Evolutionary conservation across 2,113 vertebrate species (phyloP), one percentile per base, ranked within the genome.

Genomic region (Psilopsiagon aurifrons): DNA sequence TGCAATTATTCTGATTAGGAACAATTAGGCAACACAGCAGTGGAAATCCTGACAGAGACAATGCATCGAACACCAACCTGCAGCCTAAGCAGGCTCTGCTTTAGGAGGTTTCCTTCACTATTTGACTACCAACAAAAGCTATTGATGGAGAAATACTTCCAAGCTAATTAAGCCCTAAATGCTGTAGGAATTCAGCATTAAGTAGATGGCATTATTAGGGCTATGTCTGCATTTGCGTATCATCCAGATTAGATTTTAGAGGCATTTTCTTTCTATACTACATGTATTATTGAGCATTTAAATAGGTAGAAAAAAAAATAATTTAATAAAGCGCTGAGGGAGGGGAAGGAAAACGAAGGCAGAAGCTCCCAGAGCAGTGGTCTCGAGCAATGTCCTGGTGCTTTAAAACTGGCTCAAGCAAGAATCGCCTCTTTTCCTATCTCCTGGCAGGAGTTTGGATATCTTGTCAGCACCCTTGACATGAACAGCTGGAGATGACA

Each of bases 401-500:
- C 75, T 93, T 95, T 96, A 88, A 92, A 90, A 90, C 35, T 88
- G 81, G 86, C 71, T 90, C 29, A 78, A 88, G 66, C 49, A 79
- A 37, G 49, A 94, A 86, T 94, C 4, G 59, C 81, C 91, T 89
- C 73, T 95, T 86, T n/a, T 55, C 93, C 74, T 62, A 76, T 90
- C 85, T 91, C 88, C 90, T 69, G 94, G 97, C 92, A 97, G 90
- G 78, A 93, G 62, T 94, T 95, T 41, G 92, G 98, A 97, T 98
- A 95, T 97, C 96, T 93, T 98, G 98, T 98, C 98, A 97, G 97
- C 96, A 98, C 97, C 97, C 97, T 97, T 98, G 98, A 98, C 70
- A 69, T 93, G 93, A 98, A 97, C 98, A 98, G 98, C 98, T 98
- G 98, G 97, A 98, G 97, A 98, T 98, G 98, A 98, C 98, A 98